Evolutionary conservation across 2,888 invertebrate species (phyloP).

Genomic region (Acrocera orbiculus): DNA sequence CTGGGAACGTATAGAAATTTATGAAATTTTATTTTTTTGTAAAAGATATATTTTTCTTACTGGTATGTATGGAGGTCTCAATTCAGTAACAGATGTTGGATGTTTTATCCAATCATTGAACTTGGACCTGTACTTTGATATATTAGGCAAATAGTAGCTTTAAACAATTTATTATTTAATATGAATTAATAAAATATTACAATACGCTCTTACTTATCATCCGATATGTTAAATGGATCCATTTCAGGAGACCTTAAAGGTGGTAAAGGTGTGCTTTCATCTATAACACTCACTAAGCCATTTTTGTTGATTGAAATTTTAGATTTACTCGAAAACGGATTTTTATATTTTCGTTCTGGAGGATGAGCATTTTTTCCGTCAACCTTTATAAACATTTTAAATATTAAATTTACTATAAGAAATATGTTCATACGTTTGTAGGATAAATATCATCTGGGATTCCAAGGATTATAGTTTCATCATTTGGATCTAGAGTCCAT

Average conservation of each 20-base stretch:
- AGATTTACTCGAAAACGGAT: slow-evolving; percentile 85
- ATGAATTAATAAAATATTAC: neutral
- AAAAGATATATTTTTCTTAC: slow-evolving; percentile 8
- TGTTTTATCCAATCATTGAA: slow-evolving; percentile 88
- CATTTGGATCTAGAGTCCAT: slow-evolving; percentile 89
- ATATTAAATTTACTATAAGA: neutral
- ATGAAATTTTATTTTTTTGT: neutral
- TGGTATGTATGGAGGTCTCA: slow-evolving; percentile 91
- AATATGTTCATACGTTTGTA: slow-evolving; percentile 35
- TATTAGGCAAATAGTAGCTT: slow-evolving; percentile 87
- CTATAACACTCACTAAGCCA: slow-evolving; percentile 87
- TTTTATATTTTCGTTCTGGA: slow-evolving; percentile 80
- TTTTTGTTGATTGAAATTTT: slow-evolving; percentile 86
- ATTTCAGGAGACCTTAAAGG: slow-evolving; percentile 78
- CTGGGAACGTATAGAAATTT: slow-evolving; percentile 5
- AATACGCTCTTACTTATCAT: slow-evolving; percentile 61
- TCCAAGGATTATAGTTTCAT: slow-evolving; percentile 89
- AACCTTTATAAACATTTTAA: slow-evolving; percentile 13
- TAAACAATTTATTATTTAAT: slow-evolving; percentile 10
- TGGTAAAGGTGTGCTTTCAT: slow-evolving; percentile 81
- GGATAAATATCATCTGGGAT: slow-evolving; percentile 93
- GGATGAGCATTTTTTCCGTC: slow-evolving; percentile 51
- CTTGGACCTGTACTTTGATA: slow-evolving; percentile 59
- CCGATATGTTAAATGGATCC: slow-evolving; percentile 96
- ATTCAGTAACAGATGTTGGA: slow-evolving; percentile 91